These are phyloP conservation scores for Platycnemis pennipes DNA, from an alignment of 2,888 invertebrate species.

Conservation along the genomic window DNA sequence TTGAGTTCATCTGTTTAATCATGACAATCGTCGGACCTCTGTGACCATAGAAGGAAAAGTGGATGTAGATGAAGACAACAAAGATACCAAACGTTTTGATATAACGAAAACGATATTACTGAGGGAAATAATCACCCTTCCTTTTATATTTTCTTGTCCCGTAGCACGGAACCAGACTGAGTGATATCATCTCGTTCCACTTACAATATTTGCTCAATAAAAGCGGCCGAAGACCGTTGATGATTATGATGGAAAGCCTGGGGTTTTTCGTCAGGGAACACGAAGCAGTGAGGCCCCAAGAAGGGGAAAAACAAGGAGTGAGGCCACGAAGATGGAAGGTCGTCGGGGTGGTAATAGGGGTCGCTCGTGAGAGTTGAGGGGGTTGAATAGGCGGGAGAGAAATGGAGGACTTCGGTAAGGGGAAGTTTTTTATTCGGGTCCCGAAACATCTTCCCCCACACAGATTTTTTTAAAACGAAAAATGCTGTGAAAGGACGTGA, in stretches of 20 bases:
- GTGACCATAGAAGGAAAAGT: neutral
- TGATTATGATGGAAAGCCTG: neutral
- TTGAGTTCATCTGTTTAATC: neutral
- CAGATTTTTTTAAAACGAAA: neutral
- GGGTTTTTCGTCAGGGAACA: neutral
- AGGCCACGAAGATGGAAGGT: neutral
- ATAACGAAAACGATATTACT: neutral
- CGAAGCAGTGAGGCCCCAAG: neutral
- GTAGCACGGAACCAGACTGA: neutral
- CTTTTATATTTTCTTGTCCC: neutral
- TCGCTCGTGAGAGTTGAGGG: neutral
- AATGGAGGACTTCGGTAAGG: neutral
- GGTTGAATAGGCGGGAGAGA: neutral
- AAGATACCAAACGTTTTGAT: neutral
- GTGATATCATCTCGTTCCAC: neutral
- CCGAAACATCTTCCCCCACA: neutral
- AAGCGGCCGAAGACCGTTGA: neutral
- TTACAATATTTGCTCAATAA: constrained; percentile 1
- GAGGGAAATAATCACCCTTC: neutral
- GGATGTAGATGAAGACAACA: neutral
- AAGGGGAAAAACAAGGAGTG: neutral
- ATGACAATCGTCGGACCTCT: neutral
- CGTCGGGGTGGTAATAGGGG: neutral
- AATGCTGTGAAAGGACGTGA: neutral
- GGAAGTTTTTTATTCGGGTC: neutral